Percentiles rank a stretch among this genome's conserved stretches.
Conservation (phyloP, 2,888 invertebrate species). For the Lissocephala sabroskyi region DNA sequence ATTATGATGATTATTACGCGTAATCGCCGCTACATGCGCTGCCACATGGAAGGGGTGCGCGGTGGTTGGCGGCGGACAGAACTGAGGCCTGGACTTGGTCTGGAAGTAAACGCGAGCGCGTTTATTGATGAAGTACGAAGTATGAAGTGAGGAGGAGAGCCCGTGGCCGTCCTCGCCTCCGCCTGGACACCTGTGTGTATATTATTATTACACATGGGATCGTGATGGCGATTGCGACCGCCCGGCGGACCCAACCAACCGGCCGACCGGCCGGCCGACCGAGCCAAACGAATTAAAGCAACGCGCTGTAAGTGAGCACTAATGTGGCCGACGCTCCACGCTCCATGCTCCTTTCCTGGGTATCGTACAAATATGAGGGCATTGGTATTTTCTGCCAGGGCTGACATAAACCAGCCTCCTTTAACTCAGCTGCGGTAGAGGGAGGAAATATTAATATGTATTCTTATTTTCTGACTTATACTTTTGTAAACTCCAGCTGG, state of each 20-base stretch:
- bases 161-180: constrained; percentile 31
- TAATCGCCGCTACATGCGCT: constrained; percentile 65
- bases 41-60: too few relatives aligned
- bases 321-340: constrained; percentile 31
- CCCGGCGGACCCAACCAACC: too few relatives aligned
- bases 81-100: not conserved
- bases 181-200: constrained; percentile 67
- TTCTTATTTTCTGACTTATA: too few relatives aligned
- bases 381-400: too few relatives aligned
- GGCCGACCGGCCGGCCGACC: too few relatives aligned
- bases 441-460: too few relatives aligned
- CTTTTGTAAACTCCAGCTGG: too few relatives aligned
- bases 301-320: constrained; percentile 57
- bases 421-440: too few relatives aligned
- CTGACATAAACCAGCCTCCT: too few relatives aligned
- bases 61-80: not conserved
- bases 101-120: constrained; percentile 6
- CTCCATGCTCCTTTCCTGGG: too few relatives aligned
- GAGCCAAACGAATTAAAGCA: constrained; percentile 40
- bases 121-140: constrained; percentile 62
- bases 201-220: constrained; percentile 64
- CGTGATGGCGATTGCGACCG: constrained; percentile 10
- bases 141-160: constrained; percentile 16
- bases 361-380: too few relatives aligned
- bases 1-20: constrained; percentile 69